Evolutionary conservation across 2,888 invertebrate species (phyloP).

Genomic region (Plemyria rubiginata): DNA sequence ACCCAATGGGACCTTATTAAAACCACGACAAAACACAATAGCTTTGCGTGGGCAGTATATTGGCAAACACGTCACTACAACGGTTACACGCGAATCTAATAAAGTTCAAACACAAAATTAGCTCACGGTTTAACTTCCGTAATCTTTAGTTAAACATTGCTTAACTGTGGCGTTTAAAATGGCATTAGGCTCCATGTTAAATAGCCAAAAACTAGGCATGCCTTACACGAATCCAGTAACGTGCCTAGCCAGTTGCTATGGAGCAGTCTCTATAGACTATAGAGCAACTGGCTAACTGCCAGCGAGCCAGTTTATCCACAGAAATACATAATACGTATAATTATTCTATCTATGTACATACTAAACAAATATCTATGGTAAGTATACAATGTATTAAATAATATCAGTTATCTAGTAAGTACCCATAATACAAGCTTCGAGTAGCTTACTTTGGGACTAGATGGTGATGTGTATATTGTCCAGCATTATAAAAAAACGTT

Average conservation of each 20-base stretch:
- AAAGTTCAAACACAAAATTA: slow-evolving; percentile 29
- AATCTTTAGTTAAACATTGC: slow-evolving; percentile 41
- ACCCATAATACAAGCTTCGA: too few species aligned
- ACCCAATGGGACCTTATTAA: too few species aligned
- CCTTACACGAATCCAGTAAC: slow-evolving; percentile 8
- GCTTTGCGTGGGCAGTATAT: slow-evolving; percentile 17
- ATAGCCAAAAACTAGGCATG: slow-evolving; percentile 5
- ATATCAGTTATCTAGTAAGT: too few species aligned
- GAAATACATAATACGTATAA: too few species aligned
- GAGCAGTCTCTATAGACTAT: too few species aligned
- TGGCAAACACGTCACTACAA: slow-evolving; percentile 22
- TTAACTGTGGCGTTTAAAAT: slow-evolving; percentile 39
- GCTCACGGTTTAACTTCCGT: slow-evolving; percentile 36
- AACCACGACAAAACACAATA: too few species aligned
- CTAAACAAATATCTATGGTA: too few species aligned
- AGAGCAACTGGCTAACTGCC: background rate
- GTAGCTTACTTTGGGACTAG: too few species aligned
- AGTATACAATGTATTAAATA: too few species aligned
- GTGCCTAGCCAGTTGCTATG: background rate
- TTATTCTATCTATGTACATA: too few species aligned
- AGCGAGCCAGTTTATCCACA: background rate
- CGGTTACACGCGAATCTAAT: slow-evolving; percentile 19
- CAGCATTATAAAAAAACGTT: too few species aligned
- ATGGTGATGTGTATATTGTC: too few species aligned
- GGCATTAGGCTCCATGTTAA: slow-evolving; percentile 32